Percentiles rank a stretch among this genome's conserved stretches.
phyloP scores from a whole-genome alignment of 1,140 invertebrate species.

The Atta texana region DNA sequence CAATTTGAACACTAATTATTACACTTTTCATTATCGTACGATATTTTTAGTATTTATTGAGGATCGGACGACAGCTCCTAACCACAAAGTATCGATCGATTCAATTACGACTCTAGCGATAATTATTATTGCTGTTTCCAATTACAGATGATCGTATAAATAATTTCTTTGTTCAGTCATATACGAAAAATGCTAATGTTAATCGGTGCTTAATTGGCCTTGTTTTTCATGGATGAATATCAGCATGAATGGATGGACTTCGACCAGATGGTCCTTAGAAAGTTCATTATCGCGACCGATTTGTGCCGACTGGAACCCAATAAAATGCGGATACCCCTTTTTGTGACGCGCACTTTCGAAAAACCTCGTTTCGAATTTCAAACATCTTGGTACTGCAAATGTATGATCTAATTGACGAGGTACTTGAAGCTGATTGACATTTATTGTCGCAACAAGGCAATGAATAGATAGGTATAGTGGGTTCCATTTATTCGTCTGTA shows the following conservation, averaged over 20 bases:
- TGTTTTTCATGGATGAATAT: neutral
- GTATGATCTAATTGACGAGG: constrained; percentile 8
- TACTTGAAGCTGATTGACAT: constrained; percentile 20
- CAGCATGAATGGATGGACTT: neutral
- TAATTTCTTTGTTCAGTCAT: constrained; percentile 7
- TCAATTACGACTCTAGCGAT: constrained; percentile 9
- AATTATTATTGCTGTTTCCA: neutral
- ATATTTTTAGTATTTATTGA: neutral
- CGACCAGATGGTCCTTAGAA: constrained; percentile 24
- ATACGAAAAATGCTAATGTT: neutral
- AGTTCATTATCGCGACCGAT: constrained; percentile 44
- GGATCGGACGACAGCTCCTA: neutral
- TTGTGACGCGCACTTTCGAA: constrained; percentile 23
- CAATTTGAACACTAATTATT: constrained; percentile 49
- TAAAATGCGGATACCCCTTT: constrained; percentile 4
- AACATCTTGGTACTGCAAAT: neutral
- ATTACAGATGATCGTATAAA: constrained; percentile 27
- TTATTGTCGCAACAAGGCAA: constrained; percentile 10
- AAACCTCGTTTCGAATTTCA: constrained; percentile 8
- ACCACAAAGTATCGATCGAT: constrained; percentile 1
- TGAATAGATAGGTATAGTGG: neutral
- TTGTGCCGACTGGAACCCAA: neutral
- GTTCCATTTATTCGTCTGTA: constrained; percentile 21
- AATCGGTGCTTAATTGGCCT: constrained; percentile 6
- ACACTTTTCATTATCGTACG: constrained; percentile 41